phyloP scores from a whole-genome alignment of 2,888 invertebrate genomes.

The Pachliopta kotzebuea region DNA sequence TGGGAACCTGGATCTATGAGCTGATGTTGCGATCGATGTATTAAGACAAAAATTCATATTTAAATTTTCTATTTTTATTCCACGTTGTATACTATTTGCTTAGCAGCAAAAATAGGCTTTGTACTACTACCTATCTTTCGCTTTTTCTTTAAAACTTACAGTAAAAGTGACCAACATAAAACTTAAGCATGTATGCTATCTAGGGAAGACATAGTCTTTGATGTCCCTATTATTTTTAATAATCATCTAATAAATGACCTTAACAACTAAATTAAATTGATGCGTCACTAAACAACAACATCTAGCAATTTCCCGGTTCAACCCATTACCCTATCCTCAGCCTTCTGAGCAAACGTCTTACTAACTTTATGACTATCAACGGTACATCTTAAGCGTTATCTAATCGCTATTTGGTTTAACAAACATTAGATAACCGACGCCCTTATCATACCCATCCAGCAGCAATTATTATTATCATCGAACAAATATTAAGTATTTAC shows the following conservation, averaged over 20 bases:
- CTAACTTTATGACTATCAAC: conserved; percentile 50
- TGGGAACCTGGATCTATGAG: too few relatives aligned
- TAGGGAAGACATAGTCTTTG: too few relatives aligned
- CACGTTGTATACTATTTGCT: too few relatives aligned
- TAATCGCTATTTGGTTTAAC: conserved; percentile 61
- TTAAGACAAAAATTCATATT: too few relatives aligned
- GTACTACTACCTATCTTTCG: too few relatives aligned
- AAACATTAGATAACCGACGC: conserved; percentile 72
- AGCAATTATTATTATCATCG: conserved; percentile 74
- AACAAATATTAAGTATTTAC: conserved; percentile 34
- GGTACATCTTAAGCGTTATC: conserved; percentile 60
- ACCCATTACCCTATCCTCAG: conserved; percentile 39
- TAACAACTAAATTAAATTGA: not conserved
- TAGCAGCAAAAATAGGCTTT: too few relatives aligned
- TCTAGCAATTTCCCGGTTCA: not conserved
- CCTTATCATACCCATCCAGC: conserved; percentile 67
- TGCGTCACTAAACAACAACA: not conserved
- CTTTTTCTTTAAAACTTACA: too few relatives aligned
- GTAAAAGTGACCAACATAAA: too few relatives aligned
- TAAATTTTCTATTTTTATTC: too few relatives aligned
- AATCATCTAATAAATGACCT: not conserved
- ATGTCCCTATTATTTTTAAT: not conserved
- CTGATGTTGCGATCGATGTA: too few relatives aligned
- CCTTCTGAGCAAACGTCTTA: conserved; percentile 25
- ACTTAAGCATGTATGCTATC: too few relatives aligned